Evolutionary conservation across 2,113 vertebrate genomes (phyloP), one percentile per base, ranked within the genome.

Genomic region (Mustela lutreola): DNA sequence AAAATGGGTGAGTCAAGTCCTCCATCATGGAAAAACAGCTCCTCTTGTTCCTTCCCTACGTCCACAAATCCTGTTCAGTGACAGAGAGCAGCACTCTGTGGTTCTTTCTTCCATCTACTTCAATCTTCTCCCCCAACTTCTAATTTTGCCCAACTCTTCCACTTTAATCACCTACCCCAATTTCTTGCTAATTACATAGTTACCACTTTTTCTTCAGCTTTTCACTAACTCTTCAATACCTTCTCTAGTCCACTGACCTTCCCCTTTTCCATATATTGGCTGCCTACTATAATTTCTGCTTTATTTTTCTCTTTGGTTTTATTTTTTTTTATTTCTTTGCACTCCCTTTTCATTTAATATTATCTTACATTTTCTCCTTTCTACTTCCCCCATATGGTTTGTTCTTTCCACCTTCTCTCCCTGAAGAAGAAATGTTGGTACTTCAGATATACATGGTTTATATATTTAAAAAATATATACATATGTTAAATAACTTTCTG

Each of bases 231-330:
- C 76, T 93, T 76, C 33, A 94, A 53, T 80, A 83, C 21, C 11
- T 90, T 86, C 36, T 91, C 62, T 80, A 88, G 62, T 31, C 28
- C 45, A 39, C 0, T 70, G 42, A 67, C 75, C 53, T 89, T 62
- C 78, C 36, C 3, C 28, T 65, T 89, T 80, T n/a, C 36, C 56
- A 67, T 67, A 31, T 65, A 84, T 65, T 86, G 82, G 31, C 11
- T 84, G 7, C 22, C 90, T 92, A 65, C 82, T 63, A 14, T 79
- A 82, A 56, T 60, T 89, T 94, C 48, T 81, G 16, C 36, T 88
- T 81, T 53, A 71, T 63, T 90, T 90, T 97, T 81, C 22, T 92
- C 24, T 91, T 71, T 92, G 73, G 62, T 83, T 19, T n/a, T 94
- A 39, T 63, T 96, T 87, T 95, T 39, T 63, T 96, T 87, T 56